Evolutionary conservation across 2,797 vertebrate species (phyloP).

Genomic region (Notolepis coatsorum): DNA sequence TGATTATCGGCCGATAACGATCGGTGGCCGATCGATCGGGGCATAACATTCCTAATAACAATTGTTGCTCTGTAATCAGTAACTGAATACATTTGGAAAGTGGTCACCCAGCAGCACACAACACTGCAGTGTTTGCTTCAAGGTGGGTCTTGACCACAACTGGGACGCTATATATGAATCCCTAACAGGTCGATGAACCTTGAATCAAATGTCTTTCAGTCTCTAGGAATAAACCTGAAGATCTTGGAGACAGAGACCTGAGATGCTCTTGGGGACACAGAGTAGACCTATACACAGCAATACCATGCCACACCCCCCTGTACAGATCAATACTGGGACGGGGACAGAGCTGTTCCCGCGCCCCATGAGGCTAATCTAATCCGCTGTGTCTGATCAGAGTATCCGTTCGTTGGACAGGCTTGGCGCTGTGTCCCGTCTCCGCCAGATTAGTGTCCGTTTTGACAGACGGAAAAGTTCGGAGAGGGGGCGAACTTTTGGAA

Average conservation of each 20-base stretch:
- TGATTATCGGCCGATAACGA: no score
- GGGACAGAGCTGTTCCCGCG: conserved; percentile 19
- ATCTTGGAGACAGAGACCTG: conserved; percentile 7
- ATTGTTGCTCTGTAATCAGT: no score
- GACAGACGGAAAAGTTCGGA: no score
- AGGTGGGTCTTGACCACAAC: not conserved
- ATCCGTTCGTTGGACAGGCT: no score
- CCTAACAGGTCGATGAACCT: conserved; percentile 2
- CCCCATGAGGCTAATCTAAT: conserved; percentile 53
- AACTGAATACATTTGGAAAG: no score
- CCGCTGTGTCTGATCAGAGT: not conserved
- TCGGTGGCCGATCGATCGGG: no score
- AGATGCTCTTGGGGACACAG: conserved; percentile 20
- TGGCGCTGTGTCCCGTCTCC: no score
- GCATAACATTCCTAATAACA: no score
- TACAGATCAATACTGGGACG: conserved; percentile 51
- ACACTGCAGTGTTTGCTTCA: not conserved
- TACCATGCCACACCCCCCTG: not conserved
- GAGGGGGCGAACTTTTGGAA: no score
- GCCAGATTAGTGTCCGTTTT: no score
- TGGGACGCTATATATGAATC: not conserved
- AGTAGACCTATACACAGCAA: not conserved
- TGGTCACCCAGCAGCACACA: no score
- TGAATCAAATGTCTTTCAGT: not conserved
- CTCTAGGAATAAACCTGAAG: not conserved